Evolutionary conservation across 2,113 vertebrate species (phyloP).

Genomic region (Burhinus bistriatus): DNA sequence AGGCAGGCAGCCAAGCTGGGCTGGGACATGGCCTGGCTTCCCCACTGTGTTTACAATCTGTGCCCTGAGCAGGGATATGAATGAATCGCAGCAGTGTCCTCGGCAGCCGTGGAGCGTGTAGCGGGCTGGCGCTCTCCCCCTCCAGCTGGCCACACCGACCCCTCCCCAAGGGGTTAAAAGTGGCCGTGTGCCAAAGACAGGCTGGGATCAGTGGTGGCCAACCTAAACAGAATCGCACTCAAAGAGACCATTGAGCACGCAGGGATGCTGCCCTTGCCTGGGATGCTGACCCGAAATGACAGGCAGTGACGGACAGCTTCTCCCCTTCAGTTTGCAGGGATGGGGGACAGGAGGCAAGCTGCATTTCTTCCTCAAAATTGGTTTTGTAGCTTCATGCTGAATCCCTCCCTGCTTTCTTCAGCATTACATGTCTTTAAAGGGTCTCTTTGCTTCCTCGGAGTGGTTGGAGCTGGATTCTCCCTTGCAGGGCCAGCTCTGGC

Average conservation of each 20-base stretch:
- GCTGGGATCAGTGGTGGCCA: not conserved
- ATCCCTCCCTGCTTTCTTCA: not conserved
- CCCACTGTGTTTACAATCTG: not conserved
- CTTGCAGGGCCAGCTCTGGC: not conserved
- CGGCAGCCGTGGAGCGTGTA: not conserved
- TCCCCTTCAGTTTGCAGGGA: not conserved
- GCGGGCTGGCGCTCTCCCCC: not conserved
- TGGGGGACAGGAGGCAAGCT: not conserved
- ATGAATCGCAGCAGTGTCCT: not conserved
- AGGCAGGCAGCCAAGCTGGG: not conserved
- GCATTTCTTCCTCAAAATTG: not conserved
- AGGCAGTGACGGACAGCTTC: not conserved
- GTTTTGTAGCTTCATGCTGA: not conserved
- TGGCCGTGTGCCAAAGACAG: not conserved
- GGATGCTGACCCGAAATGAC: not conserved
- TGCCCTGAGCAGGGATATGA: not conserved
- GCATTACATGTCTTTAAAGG: not conserved
- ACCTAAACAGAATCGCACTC: not conserved
- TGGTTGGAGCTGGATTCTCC: not conserved
- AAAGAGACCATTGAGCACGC: not conserved
- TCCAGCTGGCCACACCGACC: accelerated
- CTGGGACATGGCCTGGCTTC: not conserved
- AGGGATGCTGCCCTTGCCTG: not conserved
- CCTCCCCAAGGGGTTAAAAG: not conserved
- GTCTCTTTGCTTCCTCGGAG: not conserved